Conservation (phyloP, 2,888 invertebrate genomes). For the Drosophila macrospina region DNA sequence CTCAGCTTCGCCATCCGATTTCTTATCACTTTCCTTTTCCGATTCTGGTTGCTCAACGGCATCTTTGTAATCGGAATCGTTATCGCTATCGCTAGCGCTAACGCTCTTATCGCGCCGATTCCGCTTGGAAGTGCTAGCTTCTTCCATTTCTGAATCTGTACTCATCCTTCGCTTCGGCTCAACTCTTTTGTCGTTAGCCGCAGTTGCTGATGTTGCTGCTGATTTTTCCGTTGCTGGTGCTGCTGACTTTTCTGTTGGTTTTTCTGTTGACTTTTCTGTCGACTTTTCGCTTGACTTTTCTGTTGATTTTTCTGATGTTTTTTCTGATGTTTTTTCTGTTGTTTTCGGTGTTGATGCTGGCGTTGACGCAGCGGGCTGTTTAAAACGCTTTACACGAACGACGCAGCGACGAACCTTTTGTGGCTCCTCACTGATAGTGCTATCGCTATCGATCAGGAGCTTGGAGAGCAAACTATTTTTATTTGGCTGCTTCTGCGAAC, state of each 20-base stretch:
- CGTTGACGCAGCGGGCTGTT: constrained; percentile 8
- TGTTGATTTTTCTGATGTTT: background rate
- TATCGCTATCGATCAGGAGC: constrained; percentile 44
- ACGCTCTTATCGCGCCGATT: constrained; percentile 48
- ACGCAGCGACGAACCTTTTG: constrained; percentile 55
- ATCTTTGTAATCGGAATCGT: constrained; percentile 61
- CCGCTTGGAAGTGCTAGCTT: constrained; percentile 59
- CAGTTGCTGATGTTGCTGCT: background rate
- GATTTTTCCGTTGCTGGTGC: background rate
- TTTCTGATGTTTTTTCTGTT: background rate
- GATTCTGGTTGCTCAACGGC: constrained; percentile 29
- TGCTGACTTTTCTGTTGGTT: background rate
- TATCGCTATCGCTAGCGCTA: constrained; percentile 57
- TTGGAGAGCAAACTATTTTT: constrained; percentile 47
- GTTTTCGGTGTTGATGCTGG: constrained; percentile 4
- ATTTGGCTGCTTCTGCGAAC: background rate
- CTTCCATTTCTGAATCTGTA: constrained; percentile 58
- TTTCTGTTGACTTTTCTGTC: background rate
- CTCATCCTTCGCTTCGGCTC: constrained; percentile 61
- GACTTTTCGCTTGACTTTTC: background rate
- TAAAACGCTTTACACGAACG: constrained; percentile 70
- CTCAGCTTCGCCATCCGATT: constrained; percentile 46
- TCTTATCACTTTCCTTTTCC: constrained; percentile 25
- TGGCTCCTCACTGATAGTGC: constrained; percentile 24
- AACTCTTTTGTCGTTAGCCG: background rate